phyloP scores from a whole-genome alignment of 2,888 invertebrate genomes.

The Ypsolopha sequella region DNA sequence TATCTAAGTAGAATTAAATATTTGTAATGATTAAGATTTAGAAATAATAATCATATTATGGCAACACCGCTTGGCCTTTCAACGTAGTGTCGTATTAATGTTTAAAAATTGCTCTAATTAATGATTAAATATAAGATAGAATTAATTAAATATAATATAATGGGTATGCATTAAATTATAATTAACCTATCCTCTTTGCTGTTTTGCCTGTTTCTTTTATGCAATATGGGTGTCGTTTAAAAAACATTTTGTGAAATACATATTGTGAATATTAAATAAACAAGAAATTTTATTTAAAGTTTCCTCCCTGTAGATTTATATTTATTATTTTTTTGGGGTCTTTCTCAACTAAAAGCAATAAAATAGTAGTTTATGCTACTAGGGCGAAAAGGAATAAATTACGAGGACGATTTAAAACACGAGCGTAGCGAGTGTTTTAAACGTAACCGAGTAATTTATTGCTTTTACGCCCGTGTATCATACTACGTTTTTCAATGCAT shows the following conservation, averaged over 20 bases:
- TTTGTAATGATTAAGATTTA: background rate
- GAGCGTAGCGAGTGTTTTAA: too few species aligned
- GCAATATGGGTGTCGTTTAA: constrained; percentile 68
- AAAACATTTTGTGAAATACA: constrained; percentile 66
- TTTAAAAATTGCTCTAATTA: constrained; percentile 29
- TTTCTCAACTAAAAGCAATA: too few species aligned
- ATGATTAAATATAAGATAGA: constrained; percentile 8
- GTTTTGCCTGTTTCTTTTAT: constrained; percentile 53
- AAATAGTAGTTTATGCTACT: too few species aligned
- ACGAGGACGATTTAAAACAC: too few species aligned
- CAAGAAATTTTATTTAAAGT: too few species aligned
- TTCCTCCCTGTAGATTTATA: too few species aligned
- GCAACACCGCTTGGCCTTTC: constrained; percentile 71
- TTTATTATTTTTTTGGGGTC: too few species aligned
- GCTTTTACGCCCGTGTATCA: too few species aligned
- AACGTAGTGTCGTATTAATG: constrained; percentile 37
- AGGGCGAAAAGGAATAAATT: too few species aligned
- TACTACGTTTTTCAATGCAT: too few species aligned
- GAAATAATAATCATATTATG: constrained; percentile 30
- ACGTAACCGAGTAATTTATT: too few species aligned
- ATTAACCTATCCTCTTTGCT: constrained; percentile 33
- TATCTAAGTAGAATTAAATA: constrained; percentile 14
- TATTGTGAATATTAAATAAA: constrained; percentile 27
- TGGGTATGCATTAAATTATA: background rate
- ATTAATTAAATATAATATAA: constrained; percentile 17